Conservation (phyloP, 2,888 invertebrate species). For the Disparrhopalites patrizii region DNA sequence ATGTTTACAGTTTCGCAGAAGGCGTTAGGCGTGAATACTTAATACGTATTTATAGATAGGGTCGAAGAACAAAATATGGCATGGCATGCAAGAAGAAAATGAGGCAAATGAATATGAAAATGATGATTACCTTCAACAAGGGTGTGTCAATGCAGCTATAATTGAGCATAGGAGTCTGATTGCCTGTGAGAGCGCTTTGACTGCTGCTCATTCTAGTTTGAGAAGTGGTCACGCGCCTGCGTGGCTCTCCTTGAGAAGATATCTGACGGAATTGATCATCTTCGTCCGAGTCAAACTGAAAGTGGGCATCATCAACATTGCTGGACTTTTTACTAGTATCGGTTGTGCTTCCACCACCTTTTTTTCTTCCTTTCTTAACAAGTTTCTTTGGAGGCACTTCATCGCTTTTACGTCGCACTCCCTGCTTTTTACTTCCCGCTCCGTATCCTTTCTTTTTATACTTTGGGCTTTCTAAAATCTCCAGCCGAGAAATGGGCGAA, state of each 20-base stretch:
- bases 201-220: background rate
- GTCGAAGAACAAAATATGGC: constrained; percentile 14
- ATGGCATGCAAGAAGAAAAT: constrained; percentile 13
- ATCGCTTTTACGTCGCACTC: constrained; percentile 1
- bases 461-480: too few relatives aligned
- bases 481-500: too few relatives aligned
- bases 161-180: constrained; percentile 55
- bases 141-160: constrained; percentile 57
- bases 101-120: constrained; percentile 20
- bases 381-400: background rate
- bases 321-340: background rate
- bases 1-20: background rate
- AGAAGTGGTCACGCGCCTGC: background rate
- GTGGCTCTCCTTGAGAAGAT: background rate
- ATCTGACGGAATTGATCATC: background rate
- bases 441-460: constrained; percentile 24
- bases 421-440: background rate
- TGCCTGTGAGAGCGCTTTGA: background rate
- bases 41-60: constrained; percentile 24
- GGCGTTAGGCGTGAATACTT: too few relatives aligned
- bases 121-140: constrained; percentile 54
- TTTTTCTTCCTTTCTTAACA: background rate
- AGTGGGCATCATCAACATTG: background rate
- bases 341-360: background rate
- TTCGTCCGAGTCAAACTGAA: constrained; percentile 5